phyloP scores from a whole-genome alignment of 2,113 vertebrate species.

The Hippocampus zosterae region DNA sequence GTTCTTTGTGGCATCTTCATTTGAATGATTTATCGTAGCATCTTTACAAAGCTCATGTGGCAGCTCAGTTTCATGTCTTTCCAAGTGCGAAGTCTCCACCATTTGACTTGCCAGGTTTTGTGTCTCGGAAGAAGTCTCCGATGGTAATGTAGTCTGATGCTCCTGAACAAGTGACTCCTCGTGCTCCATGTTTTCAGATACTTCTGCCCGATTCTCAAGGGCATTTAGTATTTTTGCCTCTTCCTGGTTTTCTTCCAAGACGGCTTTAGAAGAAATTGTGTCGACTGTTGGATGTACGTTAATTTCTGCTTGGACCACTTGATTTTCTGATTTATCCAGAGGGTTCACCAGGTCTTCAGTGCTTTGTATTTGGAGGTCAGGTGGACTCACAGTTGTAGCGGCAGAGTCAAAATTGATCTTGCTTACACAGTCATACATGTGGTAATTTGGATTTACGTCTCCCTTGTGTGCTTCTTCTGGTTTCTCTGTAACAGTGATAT shows the following conservation, averaged over 20 bases:
- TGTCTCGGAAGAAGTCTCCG: constrained; percentile 5
- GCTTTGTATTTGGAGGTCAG: constrained; percentile 3
- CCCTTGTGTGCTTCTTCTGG: neutral
- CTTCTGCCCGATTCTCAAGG: constrained; percentile 5
- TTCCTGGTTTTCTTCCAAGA: neutral
- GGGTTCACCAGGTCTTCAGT: neutral
- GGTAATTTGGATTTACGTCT: neutral
- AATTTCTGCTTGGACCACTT: constrained; percentile 1
- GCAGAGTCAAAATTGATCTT: neutral
- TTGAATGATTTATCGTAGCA: neutral
- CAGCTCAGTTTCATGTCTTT: neutral
- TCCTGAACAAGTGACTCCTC: neutral
- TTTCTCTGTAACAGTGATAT: constrained; percentile 8
- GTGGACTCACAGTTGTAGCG: neutral
- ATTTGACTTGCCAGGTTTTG: constrained; percentile 2
- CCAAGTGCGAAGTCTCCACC: neutral
- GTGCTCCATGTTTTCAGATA: constrained; percentile 3
- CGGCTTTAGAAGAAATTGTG: neutral
- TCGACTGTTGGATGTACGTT: neutral
- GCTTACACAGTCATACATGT: constrained; percentile 10
- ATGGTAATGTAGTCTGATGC: neutral
- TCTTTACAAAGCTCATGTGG: neutral
- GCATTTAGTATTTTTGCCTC: neutral
- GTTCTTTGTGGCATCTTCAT: neutral
- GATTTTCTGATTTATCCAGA: constrained; percentile 1